Base-by-base conservation (phyloP, 2,888 invertebrate species). In the Troglohyphantes excavatus region DNA sequence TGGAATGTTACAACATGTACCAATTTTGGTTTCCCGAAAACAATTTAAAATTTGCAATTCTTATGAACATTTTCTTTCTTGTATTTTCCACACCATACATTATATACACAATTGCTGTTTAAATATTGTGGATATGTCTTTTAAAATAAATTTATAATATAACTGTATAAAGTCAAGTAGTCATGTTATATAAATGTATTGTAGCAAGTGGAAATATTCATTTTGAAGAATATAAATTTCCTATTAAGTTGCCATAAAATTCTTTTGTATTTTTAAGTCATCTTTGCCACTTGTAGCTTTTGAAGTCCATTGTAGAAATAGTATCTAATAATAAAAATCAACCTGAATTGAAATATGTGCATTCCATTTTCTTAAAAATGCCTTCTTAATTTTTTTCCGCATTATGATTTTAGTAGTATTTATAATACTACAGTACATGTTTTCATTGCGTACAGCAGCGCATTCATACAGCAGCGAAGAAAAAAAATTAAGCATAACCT, bases 121-220 rank as follows among this genome's bases (percentile, higher is more conserved):
- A 63, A 78, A 65, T 43, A 26, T 78, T 78, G 65, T 65, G 65
- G 43, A 78, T 43, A 63, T 78, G 78, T 78, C 65, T 78, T 78
- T 65, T 65, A 78, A 78, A 53, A 78, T 65, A 61, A 78, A 78
- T 65, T 78, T 78, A 63, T 78, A 65, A 23, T 65, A 78, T 78
- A 43, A 39, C 61, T 78, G 78, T 78, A 78, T 78, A 78, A 78
- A 78, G 43, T 78, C 13, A 63, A 39, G 78, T 78, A 78, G 78
- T 43, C n/a, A 39, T 75, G 29, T 29, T 29, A 61, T 75, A 75
- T 78, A 65, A 78, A 65, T 78, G 78, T 78, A 63, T 19, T 46
- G 65, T 78, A 65, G 78, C 39, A 63, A 65, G 43, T 63, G 65
- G 43, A 43, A 13, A 63, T 65, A 65, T 61, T 61, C 29, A 43